A percentile compares a stretch with the other conserved stretches of the same genome.
phyloP scores from a whole-genome alignment of 2,888 invertebrate species.

The Flexamia atlantica region DNA sequence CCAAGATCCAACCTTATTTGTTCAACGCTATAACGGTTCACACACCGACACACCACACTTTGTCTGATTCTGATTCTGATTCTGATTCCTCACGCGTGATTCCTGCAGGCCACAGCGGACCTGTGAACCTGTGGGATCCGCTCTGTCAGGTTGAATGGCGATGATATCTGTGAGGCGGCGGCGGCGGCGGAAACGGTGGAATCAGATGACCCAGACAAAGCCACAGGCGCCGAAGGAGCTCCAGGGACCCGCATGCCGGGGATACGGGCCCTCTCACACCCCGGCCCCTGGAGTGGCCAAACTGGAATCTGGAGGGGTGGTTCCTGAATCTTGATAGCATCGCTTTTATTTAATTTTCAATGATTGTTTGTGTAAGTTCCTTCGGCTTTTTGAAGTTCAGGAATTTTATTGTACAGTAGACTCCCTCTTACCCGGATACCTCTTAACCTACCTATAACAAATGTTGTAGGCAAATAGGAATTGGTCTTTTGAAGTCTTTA shows the following conservation, averaged over 20 bases:
- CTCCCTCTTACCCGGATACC: no score
- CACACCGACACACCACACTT: no score
- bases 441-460: no score
- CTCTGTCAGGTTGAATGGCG: conserved; percentile 22
- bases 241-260: conserved; percentile 16
- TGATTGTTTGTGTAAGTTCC: no score
- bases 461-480: no score
- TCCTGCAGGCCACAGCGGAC: neutral
- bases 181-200: conserved; percentile 35
- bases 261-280: conserved; percentile 41
- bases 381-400: no score
- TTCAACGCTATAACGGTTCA: no score
- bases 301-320: neutral
- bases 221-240: conserved; percentile 16
- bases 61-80: no score
- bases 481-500: no score
- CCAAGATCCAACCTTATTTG: no score
- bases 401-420: no score
- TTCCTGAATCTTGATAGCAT: neutral
- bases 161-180: conserved; percentile 21
- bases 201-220: conserved; percentile 50
- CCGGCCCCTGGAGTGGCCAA: conserved; percentile 4
- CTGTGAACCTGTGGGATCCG: conserved; percentile 24
- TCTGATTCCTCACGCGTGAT: conserved; percentile 4
- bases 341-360: neutral